Conservation (phyloP, 2,888 invertebrate species). For the Myopa testacea region DNA sequence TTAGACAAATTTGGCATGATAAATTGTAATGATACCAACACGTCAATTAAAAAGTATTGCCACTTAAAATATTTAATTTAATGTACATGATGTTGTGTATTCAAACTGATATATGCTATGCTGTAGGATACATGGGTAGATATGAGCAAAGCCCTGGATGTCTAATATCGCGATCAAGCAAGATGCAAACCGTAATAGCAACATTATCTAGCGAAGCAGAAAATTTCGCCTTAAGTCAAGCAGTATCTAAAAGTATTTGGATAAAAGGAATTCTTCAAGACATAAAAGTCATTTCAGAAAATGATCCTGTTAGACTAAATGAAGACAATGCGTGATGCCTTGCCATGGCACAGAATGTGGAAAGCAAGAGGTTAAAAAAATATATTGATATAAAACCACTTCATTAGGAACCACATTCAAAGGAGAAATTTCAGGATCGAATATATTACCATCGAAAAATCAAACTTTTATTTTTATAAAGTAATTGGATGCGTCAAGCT, state of each 20-base stretch:
- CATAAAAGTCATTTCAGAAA: constrained; percentile 20
- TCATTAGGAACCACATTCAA: constrained; percentile 4
- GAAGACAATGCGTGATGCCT: constrained; percentile 10
- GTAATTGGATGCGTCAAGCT: too few relatives aligned
- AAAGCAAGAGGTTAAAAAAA: not conserved
- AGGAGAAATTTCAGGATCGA: not conserved
- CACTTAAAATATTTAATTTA: constrained; percentile 21
- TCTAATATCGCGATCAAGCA: constrained; percentile 35
- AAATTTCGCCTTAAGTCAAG: constrained; percentile 37
- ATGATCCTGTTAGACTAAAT: not conserved
- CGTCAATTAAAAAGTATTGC: constrained; percentile 37
- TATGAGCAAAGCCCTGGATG: constrained; percentile 37
- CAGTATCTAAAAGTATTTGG: constrained; percentile 28
- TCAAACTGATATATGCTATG: constrained; percentile 29
- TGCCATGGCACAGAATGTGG: constrained; percentile 4
- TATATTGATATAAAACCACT: constrained; percentile 10
- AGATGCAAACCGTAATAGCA: constrained; percentile 42
- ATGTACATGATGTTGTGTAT: constrained; percentile 22
- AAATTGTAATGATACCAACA: constrained; percentile 36
- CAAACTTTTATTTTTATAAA: not conserved
- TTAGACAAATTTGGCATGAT: constrained; percentile 43
- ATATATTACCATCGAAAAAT: not conserved
- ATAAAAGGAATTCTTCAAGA: constrained; percentile 19
- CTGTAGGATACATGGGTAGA: constrained; percentile 38
- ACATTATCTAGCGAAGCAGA: constrained; percentile 43